Percentiles rank a stretch among this genome's conserved stretches.
Conservation (phyloP, 2,888 invertebrate genomes). For the Esperia sulphurella region DNA sequence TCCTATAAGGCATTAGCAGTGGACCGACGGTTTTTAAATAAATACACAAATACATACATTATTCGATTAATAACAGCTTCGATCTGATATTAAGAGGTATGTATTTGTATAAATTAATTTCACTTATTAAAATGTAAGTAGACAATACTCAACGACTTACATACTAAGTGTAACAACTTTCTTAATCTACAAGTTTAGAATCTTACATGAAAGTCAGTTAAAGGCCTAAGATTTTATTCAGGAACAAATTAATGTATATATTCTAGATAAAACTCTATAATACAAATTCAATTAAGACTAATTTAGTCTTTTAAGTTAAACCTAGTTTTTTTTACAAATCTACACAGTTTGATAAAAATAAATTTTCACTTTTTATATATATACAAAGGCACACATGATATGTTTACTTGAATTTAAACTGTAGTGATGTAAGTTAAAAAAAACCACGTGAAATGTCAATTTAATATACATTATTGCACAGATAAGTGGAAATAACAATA, state of each 20-base stretch:
- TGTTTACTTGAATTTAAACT: not conserved
- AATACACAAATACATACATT: too few species aligned
- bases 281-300: slow-evolving; percentile 29
- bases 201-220: slow-evolving; percentile 8
- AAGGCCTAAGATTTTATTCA: slow-evolving; percentile 19
- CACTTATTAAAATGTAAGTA: not conserved
- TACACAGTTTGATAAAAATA: not conserved
- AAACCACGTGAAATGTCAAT: too few species aligned
- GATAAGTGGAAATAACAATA: too few species aligned
- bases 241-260: slow-evolving; percentile 38
- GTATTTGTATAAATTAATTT: not conserved
- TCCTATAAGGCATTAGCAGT: slow-evolving; percentile 47
- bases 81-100: too few species aligned
- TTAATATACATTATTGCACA: too few species aligned
- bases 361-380: not conserved
- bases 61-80: too few species aligned
- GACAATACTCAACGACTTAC: slow-evolving; percentile 20
- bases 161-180: slow-evolving; percentile 18
- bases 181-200: slow-evolving; percentile 4
- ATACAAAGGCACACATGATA: not conserved
- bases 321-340: not conserved
- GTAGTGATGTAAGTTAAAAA: too few species aligned
- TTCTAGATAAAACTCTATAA: slow-evolving; percentile 44
- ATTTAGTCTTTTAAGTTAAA: slow-evolving; percentile 20
- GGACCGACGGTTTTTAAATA: slow-evolving; percentile 10